Conservation (phyloP, 2,113 vertebrate species). For the Tachysurus fulvidraco region DNA sequence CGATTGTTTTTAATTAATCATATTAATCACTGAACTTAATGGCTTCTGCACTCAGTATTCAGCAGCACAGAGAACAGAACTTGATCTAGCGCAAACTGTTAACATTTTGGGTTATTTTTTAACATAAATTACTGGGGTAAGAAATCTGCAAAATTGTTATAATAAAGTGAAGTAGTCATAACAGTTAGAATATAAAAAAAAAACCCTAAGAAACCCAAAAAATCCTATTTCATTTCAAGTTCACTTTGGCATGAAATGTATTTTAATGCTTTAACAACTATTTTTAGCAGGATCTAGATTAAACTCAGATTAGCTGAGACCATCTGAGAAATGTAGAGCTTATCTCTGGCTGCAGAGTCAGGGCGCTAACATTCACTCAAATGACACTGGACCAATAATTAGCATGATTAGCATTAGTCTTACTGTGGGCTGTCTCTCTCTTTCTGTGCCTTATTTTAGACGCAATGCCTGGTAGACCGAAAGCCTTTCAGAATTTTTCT, state of each 20-base stretch:
- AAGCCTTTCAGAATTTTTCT: background rate
- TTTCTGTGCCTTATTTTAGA: conserved; percentile 52
- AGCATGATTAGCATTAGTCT: background rate
- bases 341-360: background rate
- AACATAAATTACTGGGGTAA: background rate
- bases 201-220: background rate
- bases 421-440: background rate
- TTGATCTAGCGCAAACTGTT: background rate
- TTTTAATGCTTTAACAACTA: too few relatives aligned
- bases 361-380: background rate
- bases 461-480: conserved; percentile 4
- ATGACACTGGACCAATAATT: background rate
- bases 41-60: background rate
- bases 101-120: background rate
- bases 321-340: background rate
- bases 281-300: too few relatives aligned
- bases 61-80: background rate
- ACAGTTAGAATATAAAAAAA: background rate
- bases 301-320: background rate
- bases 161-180: background rate
- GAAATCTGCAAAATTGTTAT: background rate
- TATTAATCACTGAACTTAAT: background rate
- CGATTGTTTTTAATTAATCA: too few relatives aligned
- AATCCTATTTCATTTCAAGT: too few relatives aligned
- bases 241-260: too few relatives aligned